Percentiles rank a stretch among this genome's conserved stretches.
phyloP scores from a whole-genome alignment of 2,113 vertebrate genomes.

The Corydoras sp. region DNA sequence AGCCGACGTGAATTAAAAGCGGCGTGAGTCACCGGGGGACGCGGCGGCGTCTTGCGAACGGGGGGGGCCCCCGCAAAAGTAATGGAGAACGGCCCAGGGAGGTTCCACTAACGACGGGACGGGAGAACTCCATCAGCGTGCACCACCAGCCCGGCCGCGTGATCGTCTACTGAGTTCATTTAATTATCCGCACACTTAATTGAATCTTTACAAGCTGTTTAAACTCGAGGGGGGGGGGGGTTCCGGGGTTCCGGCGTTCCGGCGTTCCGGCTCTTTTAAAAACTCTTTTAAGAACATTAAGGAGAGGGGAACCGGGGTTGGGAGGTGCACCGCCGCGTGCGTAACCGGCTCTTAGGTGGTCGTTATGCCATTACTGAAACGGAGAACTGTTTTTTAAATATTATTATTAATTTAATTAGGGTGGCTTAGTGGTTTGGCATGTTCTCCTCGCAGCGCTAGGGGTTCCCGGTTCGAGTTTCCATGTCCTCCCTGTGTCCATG shows the following conservation, averaged over 20 bases:
- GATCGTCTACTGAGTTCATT: conserved; percentile 19
- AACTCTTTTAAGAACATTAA: conserved; percentile 17
- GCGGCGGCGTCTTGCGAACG: conserved; percentile 5
- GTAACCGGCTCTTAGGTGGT: too few species aligned
- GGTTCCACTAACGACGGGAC: not conserved
- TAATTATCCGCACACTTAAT: conserved; percentile 42
- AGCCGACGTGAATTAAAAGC: conserved; percentile 55
- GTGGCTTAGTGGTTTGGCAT: too few species aligned
- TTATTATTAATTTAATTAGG: too few species aligned
- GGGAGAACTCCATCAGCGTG: conserved; percentile 18
- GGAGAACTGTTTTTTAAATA: too few species aligned
- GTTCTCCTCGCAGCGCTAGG: too few species aligned
- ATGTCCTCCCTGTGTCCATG: too few species aligned
- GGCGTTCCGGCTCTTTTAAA: conserved; percentile 8
- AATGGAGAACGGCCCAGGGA: conserved; percentile 12
- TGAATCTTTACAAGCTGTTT: conserved; percentile 38
- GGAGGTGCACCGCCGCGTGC: too few species aligned
- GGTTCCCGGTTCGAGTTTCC: too few species aligned
- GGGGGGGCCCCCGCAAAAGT: conserved; percentile 7
- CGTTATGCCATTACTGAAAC: too few species aligned
- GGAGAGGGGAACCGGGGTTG: not conserved
- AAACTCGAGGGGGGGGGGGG: conserved; percentile 23
- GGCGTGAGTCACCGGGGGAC: conserved; percentile 46
- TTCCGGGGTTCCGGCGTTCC: too few species aligned
- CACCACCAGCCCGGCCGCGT: not conserved